These are phyloP conservation scores for Anarsia innoxiella DNA, from an alignment of 2,888 invertebrate species.

Conservation along the genomic window DNA sequence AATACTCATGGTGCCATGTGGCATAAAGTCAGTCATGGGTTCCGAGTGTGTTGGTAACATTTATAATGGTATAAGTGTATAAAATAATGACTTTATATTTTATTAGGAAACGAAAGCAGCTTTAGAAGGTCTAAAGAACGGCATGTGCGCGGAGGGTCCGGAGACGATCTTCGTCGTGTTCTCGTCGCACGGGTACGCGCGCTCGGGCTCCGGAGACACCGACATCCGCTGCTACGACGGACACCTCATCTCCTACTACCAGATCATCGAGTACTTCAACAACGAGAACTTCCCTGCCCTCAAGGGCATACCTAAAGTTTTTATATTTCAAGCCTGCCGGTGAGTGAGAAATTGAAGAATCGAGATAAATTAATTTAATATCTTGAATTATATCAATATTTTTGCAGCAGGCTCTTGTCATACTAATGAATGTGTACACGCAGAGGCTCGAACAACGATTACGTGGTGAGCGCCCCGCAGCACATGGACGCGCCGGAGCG, in stretches of 20 bases:
- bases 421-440: too few relatives aligned
- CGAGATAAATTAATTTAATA: too few relatives aligned
- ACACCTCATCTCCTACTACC: constrained; percentile 55
- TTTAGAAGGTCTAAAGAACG: constrained; percentile 44
- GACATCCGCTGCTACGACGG: constrained; percentile 77
- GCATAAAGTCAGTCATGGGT: too few relatives aligned
- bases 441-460: constrained; percentile 36
- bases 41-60: too few relatives aligned
- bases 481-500: constrained; percentile 37
- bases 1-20: too few relatives aligned
- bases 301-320: constrained; percentile 79
- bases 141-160: constrained; percentile 17
- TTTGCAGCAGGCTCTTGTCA: too few relatives aligned
- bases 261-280: constrained; percentile 77
- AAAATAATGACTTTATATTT: too few relatives aligned
- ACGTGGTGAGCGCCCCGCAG: constrained; percentile 24
- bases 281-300: constrained; percentile 69
- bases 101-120: constrained; percentile 51
- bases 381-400: too few relatives aligned
- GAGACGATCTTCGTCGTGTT: constrained; percentile 79
- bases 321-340: constrained; percentile 84
- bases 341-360: constrained; percentile 26
- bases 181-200: constrained; percentile 79
- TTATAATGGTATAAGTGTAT: too few relatives aligned
- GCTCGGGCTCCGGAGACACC: constrained; percentile 58